These are phyloP conservation scores for Nyctereutes procyonoides DNA, from an alignment of 2,113 vertebrate genomes.

Conservation along the genomic window DNA sequence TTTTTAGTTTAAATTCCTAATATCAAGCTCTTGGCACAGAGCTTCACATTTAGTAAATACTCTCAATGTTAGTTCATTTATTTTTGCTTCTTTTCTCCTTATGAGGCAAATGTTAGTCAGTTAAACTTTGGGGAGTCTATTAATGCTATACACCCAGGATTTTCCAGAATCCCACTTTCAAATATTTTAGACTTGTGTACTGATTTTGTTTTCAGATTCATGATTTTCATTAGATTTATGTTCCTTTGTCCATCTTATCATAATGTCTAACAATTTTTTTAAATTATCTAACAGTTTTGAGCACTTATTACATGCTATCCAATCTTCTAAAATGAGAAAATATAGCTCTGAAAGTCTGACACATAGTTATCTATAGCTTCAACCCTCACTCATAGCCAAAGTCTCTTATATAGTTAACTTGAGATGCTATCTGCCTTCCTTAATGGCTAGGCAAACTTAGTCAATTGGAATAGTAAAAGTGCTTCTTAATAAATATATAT, in stretches of 20 bases:
- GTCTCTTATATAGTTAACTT: neutral
- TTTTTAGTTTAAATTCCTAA: neutral
- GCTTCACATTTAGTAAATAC: neutral
- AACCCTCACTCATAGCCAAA: neutral
- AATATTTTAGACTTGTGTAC: neutral
- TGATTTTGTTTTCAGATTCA: slow-evolving; percentile 12
- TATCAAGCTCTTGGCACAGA: neutral
- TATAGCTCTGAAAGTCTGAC: neutral
- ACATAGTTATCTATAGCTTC: neutral
- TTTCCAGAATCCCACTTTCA: neutral
- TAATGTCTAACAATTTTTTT: neutral
- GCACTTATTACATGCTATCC: neutral
- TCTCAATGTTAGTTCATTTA: neutral
- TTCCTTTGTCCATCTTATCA: neutral
- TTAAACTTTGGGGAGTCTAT: neutral
- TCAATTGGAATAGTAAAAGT: neutral
- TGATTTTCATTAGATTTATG: neutral
- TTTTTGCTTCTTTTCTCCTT: neutral
- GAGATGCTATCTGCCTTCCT: neutral
- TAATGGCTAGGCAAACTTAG: neutral
- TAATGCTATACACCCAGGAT: neutral
- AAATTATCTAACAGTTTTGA: neutral
- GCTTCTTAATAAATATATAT: neutral
- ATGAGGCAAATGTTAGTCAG: neutral
- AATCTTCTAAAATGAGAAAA: slow-evolving; percentile 39